Conservation (phyloP, 2,888 invertebrate species). For the Noctua pronuba region DNA sequence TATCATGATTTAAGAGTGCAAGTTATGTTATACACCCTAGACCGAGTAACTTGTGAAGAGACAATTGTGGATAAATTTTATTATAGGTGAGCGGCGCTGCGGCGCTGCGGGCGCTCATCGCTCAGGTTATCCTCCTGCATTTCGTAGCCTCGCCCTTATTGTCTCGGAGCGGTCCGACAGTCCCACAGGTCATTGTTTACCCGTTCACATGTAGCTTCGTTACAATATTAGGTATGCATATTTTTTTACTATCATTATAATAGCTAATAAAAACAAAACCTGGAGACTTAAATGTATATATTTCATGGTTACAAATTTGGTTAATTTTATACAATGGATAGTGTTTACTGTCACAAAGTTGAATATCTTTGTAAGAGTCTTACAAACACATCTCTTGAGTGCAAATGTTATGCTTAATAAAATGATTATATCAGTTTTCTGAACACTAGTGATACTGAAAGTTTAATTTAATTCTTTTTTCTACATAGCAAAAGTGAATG, state of each 20-base stretch:
- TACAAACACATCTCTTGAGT: conserved; percentile 76
- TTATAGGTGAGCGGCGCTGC: conserved; percentile 77
- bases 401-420: conserved; percentile 76
- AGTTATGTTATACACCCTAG: conserved; percentile 89
- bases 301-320: conserved; percentile 88
- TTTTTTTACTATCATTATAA: conserved; percentile 89
- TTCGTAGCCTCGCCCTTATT: conserved; percentile 84
- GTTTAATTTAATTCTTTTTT: conserved; percentile 76
- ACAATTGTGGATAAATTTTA: conserved; percentile 89
- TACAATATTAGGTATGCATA: conserved; percentile 90
- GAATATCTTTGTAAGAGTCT: conserved; percentile 81
- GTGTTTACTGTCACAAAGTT: conserved; percentile 86
- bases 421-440: conserved; percentile 78
- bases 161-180: conserved; percentile 80
- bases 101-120: conserved; percentile 73
- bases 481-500: conserved; percentile 79
- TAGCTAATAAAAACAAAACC: conserved; percentile 85
- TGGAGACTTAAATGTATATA: conserved; percentile 89
- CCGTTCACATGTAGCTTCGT: conserved; percentile 89
- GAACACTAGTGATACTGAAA: conserved; percentile 86
- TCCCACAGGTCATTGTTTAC: conserved; percentile 85
- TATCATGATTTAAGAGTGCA: conserved; percentile 89
- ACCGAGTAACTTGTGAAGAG: conserved; percentile 89
- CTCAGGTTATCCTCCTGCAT: conserved; percentile 73
- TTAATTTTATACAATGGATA: conserved; percentile 89